Base-by-base conservation (phyloP, 2,113 vertebrate species). In the Lophochroa leadbeateri region DNA sequence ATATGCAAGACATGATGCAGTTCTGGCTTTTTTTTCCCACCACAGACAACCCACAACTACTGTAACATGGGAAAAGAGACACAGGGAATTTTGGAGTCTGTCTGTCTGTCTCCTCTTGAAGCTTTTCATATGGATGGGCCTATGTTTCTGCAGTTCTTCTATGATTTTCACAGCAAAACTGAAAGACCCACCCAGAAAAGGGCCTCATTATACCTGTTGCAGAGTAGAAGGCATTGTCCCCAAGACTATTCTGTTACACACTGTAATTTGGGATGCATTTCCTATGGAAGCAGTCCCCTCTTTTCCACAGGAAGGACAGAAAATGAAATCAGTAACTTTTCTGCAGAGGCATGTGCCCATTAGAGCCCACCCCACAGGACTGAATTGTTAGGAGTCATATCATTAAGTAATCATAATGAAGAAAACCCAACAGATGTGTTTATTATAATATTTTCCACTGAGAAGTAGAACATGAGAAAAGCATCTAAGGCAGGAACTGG, bases 11-110 rank as follows among this genome's bases (percentile, higher is more conserved):
- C 3, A 41, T 17, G 17, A 60, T 9, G 11, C 39, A 72, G 12
- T 29, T 52, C n/a, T 24, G 69, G 3, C 9, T 35, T 17, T 21
- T 18, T 18, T 5, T 0, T 0, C 3, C 9, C 8, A 11, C 4
- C 17, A 14, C 11, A 6, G 24, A 49, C 24, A 8, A 63, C 19
- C 5, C 14, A 61, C 13, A 88, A 16, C 28, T 64, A 39, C 13
- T 12, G 9, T 2, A 2, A 53, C 5, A 16, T 4, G 9, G 16
- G 49, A 67, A 87, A 17, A 74, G 15, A 63, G 11, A 44, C 17
- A 31, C 5, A 9, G 8, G 7, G 19, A 82, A 3, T 23, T 78
- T 25, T 63, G 57, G 13, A 50, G 10, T 55, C 35, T 29, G 11
- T 58, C 8, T 77, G 8, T 13, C 57, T 69, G 11, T 19, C 21